Conservation (phyloP, 2,888 invertebrate genomes). For the Apamea anceps region DNA sequence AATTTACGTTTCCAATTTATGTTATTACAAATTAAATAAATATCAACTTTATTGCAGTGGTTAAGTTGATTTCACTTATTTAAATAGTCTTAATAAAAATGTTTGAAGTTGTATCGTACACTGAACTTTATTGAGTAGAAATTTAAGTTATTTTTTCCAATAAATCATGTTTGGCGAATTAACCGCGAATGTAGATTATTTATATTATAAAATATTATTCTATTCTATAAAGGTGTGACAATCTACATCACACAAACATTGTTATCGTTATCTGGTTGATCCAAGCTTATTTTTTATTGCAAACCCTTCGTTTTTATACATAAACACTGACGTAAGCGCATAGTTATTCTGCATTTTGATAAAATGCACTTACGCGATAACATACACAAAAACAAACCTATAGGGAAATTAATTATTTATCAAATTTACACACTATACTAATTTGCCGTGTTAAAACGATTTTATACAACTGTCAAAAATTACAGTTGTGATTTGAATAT, state of each 20-base stretch:
- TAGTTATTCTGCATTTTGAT: constrained; percentile 12
- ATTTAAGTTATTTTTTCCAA: no score
- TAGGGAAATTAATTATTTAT: neutral
- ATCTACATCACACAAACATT: neutral
- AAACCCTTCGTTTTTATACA: constrained; percentile 17
- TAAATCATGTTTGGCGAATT: no score
- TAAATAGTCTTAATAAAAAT: no score
- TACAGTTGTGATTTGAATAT: neutral
- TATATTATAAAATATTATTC: neutral
- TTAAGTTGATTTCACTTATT: no score
- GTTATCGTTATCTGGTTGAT: constrained; percentile 11
- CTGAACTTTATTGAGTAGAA: no score
- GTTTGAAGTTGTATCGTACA: no score
- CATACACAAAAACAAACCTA: neutral
- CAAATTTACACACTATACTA: neutral
- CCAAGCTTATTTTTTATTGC: neutral
- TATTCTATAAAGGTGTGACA: neutral
- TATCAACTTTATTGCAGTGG: no score
- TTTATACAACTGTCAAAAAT: neutral
- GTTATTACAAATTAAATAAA: no score
- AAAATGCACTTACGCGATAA: neutral
- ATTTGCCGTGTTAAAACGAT: neutral
- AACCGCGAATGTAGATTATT: no score
- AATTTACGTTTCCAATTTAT: no score
- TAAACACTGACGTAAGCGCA: neutral